Conservation (phyloP, 2,797 vertebrate species). For the Limosa lapponica region DNA sequence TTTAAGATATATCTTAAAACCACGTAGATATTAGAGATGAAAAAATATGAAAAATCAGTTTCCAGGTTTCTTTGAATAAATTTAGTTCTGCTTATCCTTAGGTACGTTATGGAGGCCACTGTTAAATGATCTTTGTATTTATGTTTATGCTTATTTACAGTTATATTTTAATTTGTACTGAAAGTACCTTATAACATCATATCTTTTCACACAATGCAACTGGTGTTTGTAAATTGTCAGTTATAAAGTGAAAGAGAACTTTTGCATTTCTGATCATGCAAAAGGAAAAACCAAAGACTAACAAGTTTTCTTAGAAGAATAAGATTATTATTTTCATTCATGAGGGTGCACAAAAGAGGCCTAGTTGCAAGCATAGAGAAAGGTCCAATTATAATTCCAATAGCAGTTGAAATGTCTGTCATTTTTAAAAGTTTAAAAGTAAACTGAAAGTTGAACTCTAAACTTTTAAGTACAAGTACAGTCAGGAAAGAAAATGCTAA, state of each 20-base stretch:
- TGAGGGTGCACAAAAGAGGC: not conserved
- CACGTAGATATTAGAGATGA: not conserved
- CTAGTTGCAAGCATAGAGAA: not conserved
- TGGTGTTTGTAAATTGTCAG: not conserved
- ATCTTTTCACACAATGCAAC: not conserved
- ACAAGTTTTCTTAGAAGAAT: not conserved
- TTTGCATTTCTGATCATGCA: not conserved
- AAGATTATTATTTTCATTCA: not conserved
- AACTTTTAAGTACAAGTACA: not conserved
- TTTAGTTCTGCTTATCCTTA: not conserved
- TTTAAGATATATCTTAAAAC: not conserved
- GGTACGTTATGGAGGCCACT: not conserved
- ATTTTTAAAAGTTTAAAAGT: conserved; percentile 15
- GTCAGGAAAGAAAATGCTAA: not conserved
- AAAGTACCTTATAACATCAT: not conserved
- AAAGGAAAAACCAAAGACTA: not conserved
- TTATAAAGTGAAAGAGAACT: not conserved
- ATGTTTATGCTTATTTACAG: not conserved
- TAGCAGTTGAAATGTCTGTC: not conserved
- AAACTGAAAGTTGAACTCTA: not conserved
- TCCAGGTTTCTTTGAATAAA: not conserved
- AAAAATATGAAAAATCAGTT: not conserved
- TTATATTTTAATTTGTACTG: not conserved
- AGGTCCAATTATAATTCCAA: not conserved
- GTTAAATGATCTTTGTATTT: not conserved